Conservation (phyloP, 2,797 vertebrate genomes). For the Pterois miles region DNA sequence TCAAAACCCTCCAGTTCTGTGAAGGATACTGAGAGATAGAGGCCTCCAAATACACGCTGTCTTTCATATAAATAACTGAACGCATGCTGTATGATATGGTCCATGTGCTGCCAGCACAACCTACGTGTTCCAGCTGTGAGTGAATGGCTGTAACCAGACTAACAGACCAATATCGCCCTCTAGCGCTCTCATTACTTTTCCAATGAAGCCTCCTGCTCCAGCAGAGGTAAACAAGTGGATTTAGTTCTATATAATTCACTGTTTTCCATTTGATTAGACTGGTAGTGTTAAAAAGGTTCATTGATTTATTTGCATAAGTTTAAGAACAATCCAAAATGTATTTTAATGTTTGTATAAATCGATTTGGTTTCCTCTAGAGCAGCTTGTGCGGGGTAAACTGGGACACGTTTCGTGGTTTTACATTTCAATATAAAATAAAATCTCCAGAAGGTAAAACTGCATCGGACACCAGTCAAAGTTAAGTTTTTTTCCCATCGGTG, state of each 20-base stretch:
- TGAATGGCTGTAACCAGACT: slow-evolving; percentile 2
- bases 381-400: neutral
- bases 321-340: neutral
- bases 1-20: neutral
- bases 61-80: neutral
- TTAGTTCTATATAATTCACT: neutral
- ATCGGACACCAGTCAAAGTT: slow-evolving; percentile 63
- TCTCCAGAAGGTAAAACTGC: neutral
- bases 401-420: neutral
- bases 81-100: neutral
- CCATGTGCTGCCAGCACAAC: slow-evolving; percentile 11
- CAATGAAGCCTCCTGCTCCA: neutral
- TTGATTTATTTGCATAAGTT: neutral
- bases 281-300: neutral
- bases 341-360: too few species aligned
- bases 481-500: slow-evolving; percentile 59
- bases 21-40: neutral
- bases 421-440: neutral
- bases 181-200: slow-evolving; percentile 60
- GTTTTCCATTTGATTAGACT: neutral
- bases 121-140: slow-evolving; percentile 14
- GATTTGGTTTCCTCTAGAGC: neutral
- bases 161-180: slow-evolving; percentile 82
- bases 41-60: too few species aligned
- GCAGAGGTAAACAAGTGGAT: neutral